Evolutionary conservation across 1,140 invertebrate genomes (phyloP).

Genomic region (Elysia chlorotica): DNA sequence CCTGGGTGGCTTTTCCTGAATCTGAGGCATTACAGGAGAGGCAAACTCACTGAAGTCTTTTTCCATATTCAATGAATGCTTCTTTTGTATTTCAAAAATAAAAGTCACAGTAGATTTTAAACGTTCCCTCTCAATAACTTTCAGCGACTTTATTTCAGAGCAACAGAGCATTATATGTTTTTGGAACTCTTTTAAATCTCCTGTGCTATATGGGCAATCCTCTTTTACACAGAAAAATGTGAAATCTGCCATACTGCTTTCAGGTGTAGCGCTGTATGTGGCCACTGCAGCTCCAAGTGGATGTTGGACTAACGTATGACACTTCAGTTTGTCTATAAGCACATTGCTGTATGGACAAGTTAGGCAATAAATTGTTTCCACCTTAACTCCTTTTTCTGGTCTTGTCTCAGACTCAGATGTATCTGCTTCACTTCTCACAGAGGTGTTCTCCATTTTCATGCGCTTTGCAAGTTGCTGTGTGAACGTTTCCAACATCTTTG

Average conservation of each 20-base stretch:
- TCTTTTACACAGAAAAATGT: slow-evolving; percentile 20
- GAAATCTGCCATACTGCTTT: neutral
- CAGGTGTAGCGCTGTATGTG: neutral
- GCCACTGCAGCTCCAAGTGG: slow-evolving; percentile 1
- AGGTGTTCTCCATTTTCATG: too few relatives aligned
- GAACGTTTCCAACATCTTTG: too few relatives aligned
- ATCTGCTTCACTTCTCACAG: too few relatives aligned
- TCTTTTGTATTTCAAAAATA: slow-evolving; percentile 5
- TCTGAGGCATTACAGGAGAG: too few relatives aligned
- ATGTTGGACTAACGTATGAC: slow-evolving; percentile 18
- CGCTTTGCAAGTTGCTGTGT: too few relatives aligned
- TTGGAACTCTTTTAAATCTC: neutral
- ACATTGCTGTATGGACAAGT: slow-evolving; percentile 22
- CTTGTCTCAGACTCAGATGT: too few relatives aligned
- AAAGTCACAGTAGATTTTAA: slow-evolving; percentile 2
- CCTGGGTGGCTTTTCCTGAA: too few relatives aligned
- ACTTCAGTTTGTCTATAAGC: slow-evolving; percentile 15
- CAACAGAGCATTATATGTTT: slow-evolving; percentile 14
- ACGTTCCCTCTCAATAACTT: slow-evolving; percentile 10
- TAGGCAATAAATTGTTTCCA: slow-evolving; percentile 19
- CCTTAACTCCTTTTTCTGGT: too few relatives aligned
- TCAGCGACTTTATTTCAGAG: neutral
- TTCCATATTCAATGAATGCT: neutral
- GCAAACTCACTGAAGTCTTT: slow-evolving; percentile 3
- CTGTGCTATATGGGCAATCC: neutral